These are phyloP conservation scores for Mustelus asterias DNA, from an alignment of 2,113 vertebrate species.

Conservation along the genomic window DNA sequence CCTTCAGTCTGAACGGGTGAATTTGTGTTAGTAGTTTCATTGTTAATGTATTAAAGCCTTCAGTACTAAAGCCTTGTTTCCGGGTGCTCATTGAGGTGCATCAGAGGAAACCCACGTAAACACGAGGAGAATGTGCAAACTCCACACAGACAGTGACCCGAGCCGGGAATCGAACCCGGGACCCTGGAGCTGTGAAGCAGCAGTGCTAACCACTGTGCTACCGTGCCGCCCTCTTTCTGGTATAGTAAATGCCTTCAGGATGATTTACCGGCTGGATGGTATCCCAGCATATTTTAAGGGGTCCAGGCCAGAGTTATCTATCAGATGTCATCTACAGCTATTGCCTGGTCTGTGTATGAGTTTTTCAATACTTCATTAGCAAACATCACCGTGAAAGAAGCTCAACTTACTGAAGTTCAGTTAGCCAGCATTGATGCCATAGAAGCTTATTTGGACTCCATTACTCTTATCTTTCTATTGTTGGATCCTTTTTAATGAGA, in stretches of 20 bases:
- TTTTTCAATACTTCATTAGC: constrained; percentile 97
- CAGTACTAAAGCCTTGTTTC: too few species aligned
- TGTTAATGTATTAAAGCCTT: too few species aligned
- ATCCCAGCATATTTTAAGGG: constrained; percentile 90
- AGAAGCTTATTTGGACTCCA: constrained; percentile 42
- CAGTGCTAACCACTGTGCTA: too few species aligned
- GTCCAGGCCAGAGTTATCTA: constrained; percentile 89
- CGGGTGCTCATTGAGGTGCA: too few species aligned
- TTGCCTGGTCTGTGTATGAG: constrained; percentile 97
- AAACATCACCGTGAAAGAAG: constrained; percentile 74
- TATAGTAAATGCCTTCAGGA: constrained; percentile 94
- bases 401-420: background rate
- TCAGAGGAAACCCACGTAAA: too few species aligned
- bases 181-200: too few species aligned
- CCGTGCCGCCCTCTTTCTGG: too few species aligned
- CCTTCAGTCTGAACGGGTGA: too few species aligned
- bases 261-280: constrained; percentile 92
- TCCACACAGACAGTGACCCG: too few species aligned
- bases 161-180: too few species aligned
- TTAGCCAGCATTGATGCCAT: constrained; percentile 34
- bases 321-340: constrained; percentile 97
- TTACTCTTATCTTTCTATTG: constrained; percentile 40
- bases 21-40: too few species aligned
- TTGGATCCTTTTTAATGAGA: constrained; percentile 39
- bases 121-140: too few species aligned